Base-by-base conservation (phyloP, 2,797 vertebrate species). In the Silurus aristotelis region DNA sequence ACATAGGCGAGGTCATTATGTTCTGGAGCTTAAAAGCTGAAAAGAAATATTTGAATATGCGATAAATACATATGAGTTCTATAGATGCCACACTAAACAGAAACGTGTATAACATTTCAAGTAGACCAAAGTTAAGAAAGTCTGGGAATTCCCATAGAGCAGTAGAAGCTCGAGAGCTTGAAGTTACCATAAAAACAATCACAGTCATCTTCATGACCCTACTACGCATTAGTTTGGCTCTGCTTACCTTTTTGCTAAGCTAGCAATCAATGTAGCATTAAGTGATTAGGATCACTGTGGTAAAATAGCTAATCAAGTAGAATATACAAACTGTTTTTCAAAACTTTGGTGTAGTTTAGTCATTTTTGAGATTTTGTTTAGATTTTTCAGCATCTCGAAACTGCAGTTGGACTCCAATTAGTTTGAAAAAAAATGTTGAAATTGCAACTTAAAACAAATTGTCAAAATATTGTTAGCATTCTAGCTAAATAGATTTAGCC, bases 1-100 rank as follows among this genome's bases (percentile, higher is more conserved):
- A 89, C 85, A 89, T 86, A 27, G 43, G 70, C 56, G 19, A 80
- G 80, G 55, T 31, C 55, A n/a, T 46, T 71, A 48, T 38, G 10
- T 48, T 52, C 27, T 67, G 46, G 15, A 19, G 46, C 15, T 12
- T 67, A 8, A 2, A 66, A 80, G 78, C 78, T 64, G 38, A 66
- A n/a, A 67, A n/a, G 48, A 55, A 66, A 52, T 17, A 20, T 78
- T 14, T 22, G 9, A 80, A 61, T 5, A 80, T 46, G 38, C n/a
- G 46, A 17, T 48, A 17, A 13, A 46, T 25, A 17, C 48, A 9
- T 43, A 8, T 46, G 2, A 61, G 43, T 38, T 79, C 61, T 13
- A 38, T 43, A 19, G 1, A 55, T 3, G 12, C 25, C 20, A 48
- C 5, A 48, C 70, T 1, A 10, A 73, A 52, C 48, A n/a, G 14